Evolutionary conservation across 2,888 invertebrate genomes (phyloP), one percentile per base, ranked within the genome.

Genomic region (Chymomyza caudatula): DNA sequence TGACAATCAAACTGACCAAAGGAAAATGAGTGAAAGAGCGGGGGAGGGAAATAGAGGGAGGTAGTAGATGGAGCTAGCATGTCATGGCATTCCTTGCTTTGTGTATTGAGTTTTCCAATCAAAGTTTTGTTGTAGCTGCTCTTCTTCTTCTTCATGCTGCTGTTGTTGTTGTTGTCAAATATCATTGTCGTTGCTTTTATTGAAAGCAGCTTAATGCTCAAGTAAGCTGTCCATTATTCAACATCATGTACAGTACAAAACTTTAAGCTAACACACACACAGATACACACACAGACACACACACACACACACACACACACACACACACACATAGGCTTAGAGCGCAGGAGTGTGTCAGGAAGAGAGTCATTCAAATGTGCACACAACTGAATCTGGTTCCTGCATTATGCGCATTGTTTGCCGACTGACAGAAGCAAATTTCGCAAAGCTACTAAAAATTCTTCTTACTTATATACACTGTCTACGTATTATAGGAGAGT

Each of bases 321-420:
- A 53, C 42, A 51, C 65, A 60, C 49, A 67, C 55, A 44, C 59
- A 22, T 55, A 15, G 25, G 17, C 13, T n/a, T 13, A 15, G n/a
- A 2, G 23, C 51, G 25, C 15, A 22, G 23, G 29, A 25, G 17
- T 11, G 11, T 5, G 23, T 29, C 29, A 53, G 58, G 37, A 54
- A 64, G 63, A 61, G 54, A 56, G 67, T 47, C 83, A 80, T 79
- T 78, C 83, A 78, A 78, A 79, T 82, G 79, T 68, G 69, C 60
- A 67, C 70, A 58, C 58, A 19, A 47, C 47, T 47, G 47, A 47
- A 47, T 2, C 47, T 47, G 47, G 17, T 19, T 85, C 82, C 79
- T 85, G 85, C 77, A 80, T 85, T 82, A 85, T 85, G 82, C 80
- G 79, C 77, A 85, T 80, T 80, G 80, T 80, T 82, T 82, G 85